A percentile compares a stretch with the other conserved stretches of the same genome.
phyloP scores from a whole-genome alignment of 2,888 invertebrate genomes.

The Malachius bipustulatus region DNA sequence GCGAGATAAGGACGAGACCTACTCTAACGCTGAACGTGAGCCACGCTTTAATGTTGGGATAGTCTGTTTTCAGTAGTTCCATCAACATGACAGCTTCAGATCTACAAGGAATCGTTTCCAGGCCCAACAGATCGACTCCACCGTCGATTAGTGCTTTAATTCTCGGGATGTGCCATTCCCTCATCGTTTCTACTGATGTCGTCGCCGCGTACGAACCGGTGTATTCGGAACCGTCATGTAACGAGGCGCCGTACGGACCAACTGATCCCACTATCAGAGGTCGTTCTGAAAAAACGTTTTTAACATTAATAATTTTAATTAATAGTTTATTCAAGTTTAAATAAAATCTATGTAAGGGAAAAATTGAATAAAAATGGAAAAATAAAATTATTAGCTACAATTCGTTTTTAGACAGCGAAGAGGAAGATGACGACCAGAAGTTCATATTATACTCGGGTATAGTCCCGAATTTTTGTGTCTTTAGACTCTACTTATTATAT shows the following conservation, averaged over 20 bases:
- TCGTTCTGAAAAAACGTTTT: conserved; percentile 22
- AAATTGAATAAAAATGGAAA: too few species aligned
- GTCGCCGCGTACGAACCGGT: conserved; percentile 68
- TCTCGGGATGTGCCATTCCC: conserved; percentile 75
- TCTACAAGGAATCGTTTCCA: conserved; percentile 86
- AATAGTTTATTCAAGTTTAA: too few species aligned
- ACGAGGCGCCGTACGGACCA: conserved; percentile 84
- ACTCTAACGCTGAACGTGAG: conserved; percentile 80
- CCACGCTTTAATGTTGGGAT: conserved; percentile 73
- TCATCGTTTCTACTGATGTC: conserved; percentile 50
- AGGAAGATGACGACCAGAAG: too few species aligned
- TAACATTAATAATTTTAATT: conserved; percentile 7
- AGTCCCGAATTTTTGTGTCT: too few species aligned
- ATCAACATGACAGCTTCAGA: conserved; percentile 73
- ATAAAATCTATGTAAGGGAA: too few species aligned
- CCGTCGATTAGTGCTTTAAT: conserved; percentile 66
- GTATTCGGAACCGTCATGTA: conserved; percentile 89
- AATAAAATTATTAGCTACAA: too few species aligned
- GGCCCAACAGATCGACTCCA: conserved; percentile 73
- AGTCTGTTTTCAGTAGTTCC: conserved; percentile 59
- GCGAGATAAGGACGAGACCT: conserved; percentile 23
- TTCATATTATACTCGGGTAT: too few species aligned
- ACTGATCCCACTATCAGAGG: conserved; percentile 77
- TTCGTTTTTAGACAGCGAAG: too few species aligned
- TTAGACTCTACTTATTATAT: too few species aligned